phyloP scores from a whole-genome alignment of 2,888 invertebrate genomes.

The Volucella zonaria region DNA sequence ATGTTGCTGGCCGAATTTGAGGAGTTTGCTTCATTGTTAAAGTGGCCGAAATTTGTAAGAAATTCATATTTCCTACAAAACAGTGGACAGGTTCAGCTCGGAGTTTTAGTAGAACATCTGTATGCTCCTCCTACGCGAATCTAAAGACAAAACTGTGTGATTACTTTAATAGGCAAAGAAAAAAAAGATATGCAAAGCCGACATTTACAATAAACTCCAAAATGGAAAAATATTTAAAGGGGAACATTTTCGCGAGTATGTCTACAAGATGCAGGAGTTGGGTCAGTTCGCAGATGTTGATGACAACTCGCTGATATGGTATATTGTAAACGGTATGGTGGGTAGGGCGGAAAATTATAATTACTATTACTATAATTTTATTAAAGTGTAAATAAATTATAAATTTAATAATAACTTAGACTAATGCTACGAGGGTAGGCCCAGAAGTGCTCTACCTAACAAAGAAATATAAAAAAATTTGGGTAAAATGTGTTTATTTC shows the following conservation, averaged over 20 bases:
- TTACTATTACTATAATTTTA: no score
- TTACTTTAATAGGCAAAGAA: background rate
- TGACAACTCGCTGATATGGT: background rate
- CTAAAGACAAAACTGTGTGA: background rate
- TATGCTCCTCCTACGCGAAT: background rate
- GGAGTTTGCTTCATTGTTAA: background rate
- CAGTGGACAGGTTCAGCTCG: conserved; percentile 8
- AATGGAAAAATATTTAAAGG: background rate
- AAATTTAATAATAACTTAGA: no score
- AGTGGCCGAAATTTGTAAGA: conserved; percentile 19
- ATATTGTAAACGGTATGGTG: background rate
- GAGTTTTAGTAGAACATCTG: conserved; percentile 8
- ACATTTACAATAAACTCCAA: background rate
- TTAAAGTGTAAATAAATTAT: no score
- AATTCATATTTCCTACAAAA: conserved; percentile 2
- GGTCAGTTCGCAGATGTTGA: background rate
- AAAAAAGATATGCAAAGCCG: background rate
- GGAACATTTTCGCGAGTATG: background rate
- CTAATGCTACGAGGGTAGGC: no score
- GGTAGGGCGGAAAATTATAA: no score
- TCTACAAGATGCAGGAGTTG: conserved; percentile 2
- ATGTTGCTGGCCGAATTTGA: conserved; percentile 3
- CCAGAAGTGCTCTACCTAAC: no score
- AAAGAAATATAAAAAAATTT: no score
- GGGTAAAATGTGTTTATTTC: no score